Evolutionary conservation across 2,797 vertebrate genomes (phyloP).

Genomic region (Rachycentron canadum): DNA sequence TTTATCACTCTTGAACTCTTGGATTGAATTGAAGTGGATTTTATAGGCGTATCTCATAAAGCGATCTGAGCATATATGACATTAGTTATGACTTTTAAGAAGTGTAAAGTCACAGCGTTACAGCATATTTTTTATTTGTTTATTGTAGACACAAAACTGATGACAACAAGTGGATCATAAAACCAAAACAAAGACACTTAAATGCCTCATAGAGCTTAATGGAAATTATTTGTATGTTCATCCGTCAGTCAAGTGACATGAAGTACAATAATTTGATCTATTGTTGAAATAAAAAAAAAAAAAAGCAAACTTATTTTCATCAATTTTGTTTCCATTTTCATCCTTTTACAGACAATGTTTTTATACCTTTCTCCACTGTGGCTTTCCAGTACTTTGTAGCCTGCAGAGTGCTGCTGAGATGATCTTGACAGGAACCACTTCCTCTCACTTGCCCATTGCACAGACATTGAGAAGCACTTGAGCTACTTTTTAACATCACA

Average conservation of each 20-base stretch:
- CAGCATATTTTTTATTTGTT: too few relatives aligned
- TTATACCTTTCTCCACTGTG: conserved; percentile 55
- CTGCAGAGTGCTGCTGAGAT: conserved; percentile 69
- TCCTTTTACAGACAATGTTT: conserved; percentile 42
- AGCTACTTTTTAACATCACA: conserved; percentile 81
- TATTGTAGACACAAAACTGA: neutral
- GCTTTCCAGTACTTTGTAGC: conserved; percentile 70
- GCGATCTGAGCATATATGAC: neutral
- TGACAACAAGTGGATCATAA: too few relatives aligned
- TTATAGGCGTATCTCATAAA: neutral
- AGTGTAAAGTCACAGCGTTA: neutral
- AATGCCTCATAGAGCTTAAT: neutral
- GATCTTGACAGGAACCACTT: conserved; percentile 73
- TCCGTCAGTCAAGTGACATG: neutral
- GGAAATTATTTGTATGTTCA: neutral
- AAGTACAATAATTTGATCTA: neutral
- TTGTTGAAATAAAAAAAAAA: neutral
- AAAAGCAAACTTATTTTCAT: neutral
- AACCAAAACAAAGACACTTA: neutral
- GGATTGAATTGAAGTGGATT: neutral
- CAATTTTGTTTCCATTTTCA: conserved; percentile 20
- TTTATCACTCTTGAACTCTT: neutral
- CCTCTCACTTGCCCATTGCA: conserved; percentile 56
- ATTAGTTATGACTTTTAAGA: neutral
- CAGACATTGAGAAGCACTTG: conserved; percentile 69